Percentiles rank a stretch among this genome's conserved stretches.
These are phyloP conservation scores for Leptopilina drosophilae DNA, from an alignment of 2,888 invertebrate species.

Conservation along the genomic window DNA sequence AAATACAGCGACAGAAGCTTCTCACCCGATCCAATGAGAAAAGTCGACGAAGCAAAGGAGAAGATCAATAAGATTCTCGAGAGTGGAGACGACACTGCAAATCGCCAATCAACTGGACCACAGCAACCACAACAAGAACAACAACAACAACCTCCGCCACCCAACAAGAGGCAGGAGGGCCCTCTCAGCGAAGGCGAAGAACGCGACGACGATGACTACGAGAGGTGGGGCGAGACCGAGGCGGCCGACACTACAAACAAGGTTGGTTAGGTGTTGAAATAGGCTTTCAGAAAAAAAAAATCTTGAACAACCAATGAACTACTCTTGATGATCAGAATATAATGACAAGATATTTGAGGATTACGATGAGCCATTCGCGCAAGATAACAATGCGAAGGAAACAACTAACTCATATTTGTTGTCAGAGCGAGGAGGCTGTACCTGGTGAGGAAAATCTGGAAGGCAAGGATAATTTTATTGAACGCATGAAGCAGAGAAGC, in stretches of 20 bases:
- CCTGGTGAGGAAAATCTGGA: conserved; percentile 65
- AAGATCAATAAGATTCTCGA: conserved; percentile 81
- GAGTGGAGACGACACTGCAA: conserved; percentile 67
- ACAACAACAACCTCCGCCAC: conserved; percentile 55
- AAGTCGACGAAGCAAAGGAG: conserved; percentile 79
- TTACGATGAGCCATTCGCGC: conserved; percentile 45
- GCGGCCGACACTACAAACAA: conserved; percentile 67
- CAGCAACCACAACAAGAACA: no score
- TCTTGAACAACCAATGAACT: conserved; percentile 3
- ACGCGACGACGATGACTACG: conserved; percentile 77
- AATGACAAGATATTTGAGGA: conserved; percentile 33
- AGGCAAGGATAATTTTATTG: conserved; percentile 71
- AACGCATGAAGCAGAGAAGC: conserved; percentile 73
- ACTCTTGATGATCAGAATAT: conserved; percentile 15
- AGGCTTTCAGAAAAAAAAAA: conserved; percentile 22
- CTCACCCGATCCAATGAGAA: conserved; percentile 78
- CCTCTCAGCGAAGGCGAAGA: conserved; percentile 81
- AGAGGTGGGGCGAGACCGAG: conserved; percentile 71
- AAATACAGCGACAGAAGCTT: conserved; percentile 79
- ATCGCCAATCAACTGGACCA: conserved; percentile 45
- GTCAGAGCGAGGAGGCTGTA: conserved; percentile 66
- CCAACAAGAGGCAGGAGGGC: conserved; percentile 78
- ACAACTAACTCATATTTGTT: conserved; percentile 71
- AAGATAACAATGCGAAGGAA: conserved; percentile 49
- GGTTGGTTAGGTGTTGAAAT: conserved; percentile 67